A percentile compares a stretch with the other conserved stretches of the same genome.
These are phyloP conservation scores for Mactromeris polynyma DNA, from an alignment of 2,888 invertebrate species.

Conservation along the genomic window DNA sequence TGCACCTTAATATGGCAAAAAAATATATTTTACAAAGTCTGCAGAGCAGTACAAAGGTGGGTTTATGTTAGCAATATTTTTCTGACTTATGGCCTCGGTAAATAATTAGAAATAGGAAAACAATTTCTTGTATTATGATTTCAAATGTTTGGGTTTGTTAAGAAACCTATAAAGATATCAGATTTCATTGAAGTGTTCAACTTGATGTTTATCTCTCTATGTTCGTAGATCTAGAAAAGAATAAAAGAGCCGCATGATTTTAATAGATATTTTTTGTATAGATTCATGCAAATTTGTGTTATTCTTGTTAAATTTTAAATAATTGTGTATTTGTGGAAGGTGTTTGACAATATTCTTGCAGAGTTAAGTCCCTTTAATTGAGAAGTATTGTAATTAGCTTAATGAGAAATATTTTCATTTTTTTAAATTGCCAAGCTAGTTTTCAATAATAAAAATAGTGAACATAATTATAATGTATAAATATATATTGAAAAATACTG, in stretches of 20 bases:
- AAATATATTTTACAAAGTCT: slow-evolving; percentile 29
- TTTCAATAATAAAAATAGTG: no score
- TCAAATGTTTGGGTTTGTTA: slow-evolving; percentile 42
- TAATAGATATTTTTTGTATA: background rate
- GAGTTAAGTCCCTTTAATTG: no score
- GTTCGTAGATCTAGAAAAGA: background rate
- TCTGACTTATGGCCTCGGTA: background rate
- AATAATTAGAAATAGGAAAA: slow-evolving; percentile 38
- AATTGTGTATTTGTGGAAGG: no score
- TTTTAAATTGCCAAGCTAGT: no score
- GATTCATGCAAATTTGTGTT: background rate
- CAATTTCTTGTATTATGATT: slow-evolving; percentile 26
- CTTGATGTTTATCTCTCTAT: slow-evolving; percentile 45
- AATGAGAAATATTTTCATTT: no score
- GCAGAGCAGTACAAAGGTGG: slow-evolving; percentile 20
- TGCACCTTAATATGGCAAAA: background rate
- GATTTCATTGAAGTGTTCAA: slow-evolving; percentile 62
- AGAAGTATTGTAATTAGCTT: no score
- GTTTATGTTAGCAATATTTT: slow-evolving; percentile 28
- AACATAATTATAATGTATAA: no score
- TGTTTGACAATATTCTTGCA: no score
- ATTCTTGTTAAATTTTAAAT: background rate
- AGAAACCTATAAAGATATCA: slow-evolving; percentile 54
- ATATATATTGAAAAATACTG: no score
- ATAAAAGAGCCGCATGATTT: background rate